A percentile compares a stretch with the other conserved stretches of the same genome.
These are phyloP conservation scores for Euproctis similis DNA, from an alignment of 2,888 invertebrate species.

Conservation along the genomic window DNA sequence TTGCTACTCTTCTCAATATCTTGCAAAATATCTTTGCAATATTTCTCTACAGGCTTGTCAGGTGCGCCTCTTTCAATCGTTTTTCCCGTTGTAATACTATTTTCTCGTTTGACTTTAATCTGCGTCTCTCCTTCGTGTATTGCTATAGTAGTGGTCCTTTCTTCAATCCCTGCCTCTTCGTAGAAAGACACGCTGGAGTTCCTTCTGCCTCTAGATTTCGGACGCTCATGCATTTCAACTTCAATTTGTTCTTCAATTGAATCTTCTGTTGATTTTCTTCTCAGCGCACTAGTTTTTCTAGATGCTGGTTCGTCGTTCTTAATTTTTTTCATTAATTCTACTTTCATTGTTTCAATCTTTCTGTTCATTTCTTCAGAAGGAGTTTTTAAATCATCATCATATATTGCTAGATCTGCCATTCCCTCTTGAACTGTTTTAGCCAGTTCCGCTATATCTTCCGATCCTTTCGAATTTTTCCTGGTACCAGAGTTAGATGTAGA, in stretches of 20 bases:
- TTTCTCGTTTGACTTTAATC: constrained; percentile 33
- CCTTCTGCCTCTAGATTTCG: constrained; percentile 54
- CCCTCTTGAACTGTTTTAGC: constrained; percentile 75
- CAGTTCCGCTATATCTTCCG: constrained; percentile 65
- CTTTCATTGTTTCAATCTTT: constrained; percentile 57
- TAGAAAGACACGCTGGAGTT: constrained; percentile 54
- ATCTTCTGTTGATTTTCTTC: constrained; percentile 50
- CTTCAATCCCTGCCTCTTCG: constrained; percentile 33
- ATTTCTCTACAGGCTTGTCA: constrained; percentile 54
- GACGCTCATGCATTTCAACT: constrained; percentile 39
- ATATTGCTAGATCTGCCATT: constrained; percentile 64
- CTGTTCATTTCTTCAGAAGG: constrained; percentile 46
- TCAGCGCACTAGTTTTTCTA: constrained; percentile 46
- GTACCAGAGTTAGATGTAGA: constrained; percentile 45
- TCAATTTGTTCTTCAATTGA: constrained; percentile 54
- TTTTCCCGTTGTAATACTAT: constrained; percentile 32
- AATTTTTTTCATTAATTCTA: constrained; percentile 58
- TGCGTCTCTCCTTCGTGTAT: constrained; percentile 28
- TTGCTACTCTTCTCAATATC: constrained; percentile 62
- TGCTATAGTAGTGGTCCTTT: constrained; percentile 30
- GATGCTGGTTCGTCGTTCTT: constrained; percentile 41
- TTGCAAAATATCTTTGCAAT: constrained; percentile 62
- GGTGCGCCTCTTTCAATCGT: constrained; percentile 21
- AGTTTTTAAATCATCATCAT: constrained; percentile 43
- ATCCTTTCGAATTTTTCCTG: constrained; percentile 47